Percentiles rank a stretch among this genome's conserved stretches.
phyloP scores from a whole-genome alignment of 2,113 vertebrate genomes.

The Alethe diademata region DNA sequence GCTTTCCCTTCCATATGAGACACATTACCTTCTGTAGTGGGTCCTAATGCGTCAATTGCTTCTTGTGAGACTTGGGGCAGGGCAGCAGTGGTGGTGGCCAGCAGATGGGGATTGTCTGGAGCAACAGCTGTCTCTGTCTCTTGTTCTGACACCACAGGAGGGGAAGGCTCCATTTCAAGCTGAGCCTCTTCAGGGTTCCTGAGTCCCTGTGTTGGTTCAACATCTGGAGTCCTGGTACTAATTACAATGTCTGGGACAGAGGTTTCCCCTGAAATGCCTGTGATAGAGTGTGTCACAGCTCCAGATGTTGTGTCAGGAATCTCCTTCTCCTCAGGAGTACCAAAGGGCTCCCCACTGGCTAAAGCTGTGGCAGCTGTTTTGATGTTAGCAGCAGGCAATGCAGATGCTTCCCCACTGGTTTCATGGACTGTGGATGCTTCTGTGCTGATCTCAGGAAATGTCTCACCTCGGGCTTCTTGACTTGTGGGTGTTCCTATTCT shows the following conservation, averaged over 20 bases:
- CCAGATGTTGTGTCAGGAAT: slow-evolving; percentile 40
- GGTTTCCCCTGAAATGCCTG: slow-evolving; percentile 56
- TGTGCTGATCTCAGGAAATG: slow-evolving; percentile 55
- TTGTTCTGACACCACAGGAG: slow-evolving; percentile 23
- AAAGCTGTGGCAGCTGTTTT: slow-evolving; percentile 26
- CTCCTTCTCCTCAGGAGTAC: slow-evolving; percentile 43
- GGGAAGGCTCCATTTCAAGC: slow-evolving; percentile 50
- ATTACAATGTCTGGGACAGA: slow-evolving; percentile 25
- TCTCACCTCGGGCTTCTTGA: slow-evolving; percentile 59
- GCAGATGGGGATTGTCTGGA: slow-evolving; percentile 17
- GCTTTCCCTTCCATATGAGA: not conserved
- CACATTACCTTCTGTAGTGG: slow-evolving; percentile 68
- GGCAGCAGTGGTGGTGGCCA: slow-evolving; percentile 23
- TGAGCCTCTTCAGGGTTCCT: slow-evolving; percentile 56
- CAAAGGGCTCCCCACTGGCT: slow-evolving; percentile 42
- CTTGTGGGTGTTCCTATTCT: slow-evolving; percentile 38
- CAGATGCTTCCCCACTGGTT: slow-evolving; percentile 26
- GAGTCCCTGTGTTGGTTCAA: slow-evolving; percentile 36
- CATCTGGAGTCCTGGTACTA: slow-evolving; percentile 60
- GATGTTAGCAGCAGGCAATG: slow-evolving; percentile 52
- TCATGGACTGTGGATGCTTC: slow-evolving; percentile 42
- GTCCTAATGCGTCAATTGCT: slow-evolving; percentile 27
- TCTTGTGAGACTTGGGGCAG: slow-evolving; percentile 54
- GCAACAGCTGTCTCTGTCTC: slow-evolving; percentile 15
- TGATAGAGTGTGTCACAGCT: not conserved